Evolutionary conservation across 92 coral and sea anemone genomes (phyloP).

Genomic region (Porites rus): DNA sequence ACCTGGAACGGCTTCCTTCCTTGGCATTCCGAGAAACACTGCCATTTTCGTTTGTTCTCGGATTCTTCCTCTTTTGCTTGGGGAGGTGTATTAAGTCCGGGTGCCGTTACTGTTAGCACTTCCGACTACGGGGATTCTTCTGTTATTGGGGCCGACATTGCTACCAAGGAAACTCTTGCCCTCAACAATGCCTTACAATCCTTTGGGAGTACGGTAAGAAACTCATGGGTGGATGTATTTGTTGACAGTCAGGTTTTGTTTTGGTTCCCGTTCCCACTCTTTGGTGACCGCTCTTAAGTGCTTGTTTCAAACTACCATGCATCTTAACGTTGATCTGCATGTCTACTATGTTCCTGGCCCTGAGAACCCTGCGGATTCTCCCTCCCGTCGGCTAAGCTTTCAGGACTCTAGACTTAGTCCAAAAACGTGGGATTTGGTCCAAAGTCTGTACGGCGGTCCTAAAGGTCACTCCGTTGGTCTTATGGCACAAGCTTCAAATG

Average conservation of each 20-base stretch:
- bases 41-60: constrained; percentile 9
- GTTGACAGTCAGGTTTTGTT: constrained; percentile 48
- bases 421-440: constrained; percentile 28
- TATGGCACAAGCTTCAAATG: constrained; percentile 63
- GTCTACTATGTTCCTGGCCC: constrained; percentile 14
- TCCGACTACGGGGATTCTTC: constrained; percentile 40
- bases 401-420: constrained; percentile 39
- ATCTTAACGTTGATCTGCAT: constrained; percentile 28
- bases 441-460: constrained; percentile 35
- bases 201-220: constrained; percentile 10
- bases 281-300: constrained; percentile 39
- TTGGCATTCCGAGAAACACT: constrained; percentile 38
- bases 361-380: constrained; percentile 54
- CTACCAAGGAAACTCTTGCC: constrained; percentile 55
- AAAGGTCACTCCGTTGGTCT: constrained; percentile 59
- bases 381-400: constrained; percentile 40
- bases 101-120: constrained; percentile 1
- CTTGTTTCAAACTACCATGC: constrained; percentile 6
- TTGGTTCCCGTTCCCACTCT: constrained; percentile 27
- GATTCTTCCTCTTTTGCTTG: constrained; percentile 51
- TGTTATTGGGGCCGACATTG: constrained; percentile 17
- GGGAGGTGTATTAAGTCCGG: constrained; percentile 38
- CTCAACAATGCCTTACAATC: constrained; percentile 31
- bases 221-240: constrained; percentile 53
- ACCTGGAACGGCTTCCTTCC: constrained; percentile 51